Conservation (phyloP, 2,113 vertebrate genomes). For the Ictidomys tridecemlineatus region DNA sequence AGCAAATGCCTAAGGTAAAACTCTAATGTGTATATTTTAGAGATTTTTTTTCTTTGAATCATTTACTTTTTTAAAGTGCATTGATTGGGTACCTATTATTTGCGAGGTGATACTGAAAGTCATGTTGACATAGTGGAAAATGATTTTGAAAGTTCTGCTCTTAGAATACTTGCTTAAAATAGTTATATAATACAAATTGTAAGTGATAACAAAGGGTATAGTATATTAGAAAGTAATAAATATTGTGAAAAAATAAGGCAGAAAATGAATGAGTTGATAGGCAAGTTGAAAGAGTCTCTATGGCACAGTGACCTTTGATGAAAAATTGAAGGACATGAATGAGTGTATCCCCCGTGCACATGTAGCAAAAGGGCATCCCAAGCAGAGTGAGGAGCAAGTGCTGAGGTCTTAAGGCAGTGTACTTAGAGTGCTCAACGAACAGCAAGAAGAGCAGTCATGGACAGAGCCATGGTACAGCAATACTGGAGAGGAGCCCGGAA, state of each 20-base stretch:
- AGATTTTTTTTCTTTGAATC: background rate
- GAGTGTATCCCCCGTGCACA: accelerated
- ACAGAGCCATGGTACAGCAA: background rate
- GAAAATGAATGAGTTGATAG: background rate
- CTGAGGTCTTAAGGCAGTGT: background rate
- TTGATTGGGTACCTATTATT: background rate
- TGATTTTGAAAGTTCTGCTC: background rate
- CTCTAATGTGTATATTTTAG: background rate
- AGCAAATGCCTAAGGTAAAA: background rate
- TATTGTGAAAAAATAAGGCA: background rate
- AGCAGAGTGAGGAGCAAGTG: background rate
- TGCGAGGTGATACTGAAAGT: background rate
- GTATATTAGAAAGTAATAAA: background rate
- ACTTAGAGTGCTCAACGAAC: background rate
- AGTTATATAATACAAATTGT: background rate
- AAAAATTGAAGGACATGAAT: background rate
- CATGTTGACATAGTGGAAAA: background rate
- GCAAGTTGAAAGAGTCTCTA: background rate
- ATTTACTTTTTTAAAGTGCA: background rate
- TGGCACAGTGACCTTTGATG: background rate
- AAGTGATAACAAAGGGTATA: background rate
- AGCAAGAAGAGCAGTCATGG: background rate
- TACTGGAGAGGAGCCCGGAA: background rate
- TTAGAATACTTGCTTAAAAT: background rate
- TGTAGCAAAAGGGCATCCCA: background rate